Evolutionary conservation across 2,888 invertebrate genomes (phyloP).

Genomic region (Amorpha juglandis): DNA sequence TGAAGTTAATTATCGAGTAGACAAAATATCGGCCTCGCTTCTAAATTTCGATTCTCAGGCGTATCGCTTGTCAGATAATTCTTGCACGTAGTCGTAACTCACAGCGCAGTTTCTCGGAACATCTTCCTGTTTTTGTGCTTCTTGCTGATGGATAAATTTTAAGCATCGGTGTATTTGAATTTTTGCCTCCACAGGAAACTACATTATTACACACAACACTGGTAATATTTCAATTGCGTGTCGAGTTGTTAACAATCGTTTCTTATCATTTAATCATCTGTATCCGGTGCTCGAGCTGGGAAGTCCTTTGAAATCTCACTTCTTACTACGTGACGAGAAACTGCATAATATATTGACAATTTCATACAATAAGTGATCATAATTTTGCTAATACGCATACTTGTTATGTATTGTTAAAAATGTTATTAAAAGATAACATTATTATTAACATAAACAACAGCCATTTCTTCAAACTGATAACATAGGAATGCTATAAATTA

Average conservation of each 20-base stretch:
- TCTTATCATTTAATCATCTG: constrained; percentile 45
- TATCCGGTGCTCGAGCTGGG: constrained; percentile 35
- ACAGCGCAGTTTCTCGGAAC: constrained; percentile 12
- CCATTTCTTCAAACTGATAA: constrained; percentile 13
- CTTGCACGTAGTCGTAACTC: background rate
- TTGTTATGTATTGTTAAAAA: no score
- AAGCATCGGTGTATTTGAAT: background rate
- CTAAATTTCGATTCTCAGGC: background rate
- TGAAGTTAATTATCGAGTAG: no score
- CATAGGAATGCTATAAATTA: constrained; percentile 9
- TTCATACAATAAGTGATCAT: background rate
- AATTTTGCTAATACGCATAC: background rate
- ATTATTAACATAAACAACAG: background rate
- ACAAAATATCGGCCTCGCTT: no score
- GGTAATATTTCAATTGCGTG: constrained; percentile 40
- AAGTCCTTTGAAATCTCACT: constrained; percentile 24
- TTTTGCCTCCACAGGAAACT: constrained; percentile 11
- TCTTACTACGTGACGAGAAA: constrained; percentile 9
- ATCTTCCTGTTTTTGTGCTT: constrained; percentile 10
- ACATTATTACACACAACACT: constrained; percentile 36
- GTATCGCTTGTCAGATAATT: background rate
- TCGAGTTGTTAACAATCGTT: constrained; percentile 40
- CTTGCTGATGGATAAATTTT: constrained; percentile 7
- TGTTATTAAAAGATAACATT: background rate
- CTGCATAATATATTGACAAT: background rate